Conservation (phyloP, 2,888 invertebrate genomes). For the Phoenoteleia sp. region DNA sequence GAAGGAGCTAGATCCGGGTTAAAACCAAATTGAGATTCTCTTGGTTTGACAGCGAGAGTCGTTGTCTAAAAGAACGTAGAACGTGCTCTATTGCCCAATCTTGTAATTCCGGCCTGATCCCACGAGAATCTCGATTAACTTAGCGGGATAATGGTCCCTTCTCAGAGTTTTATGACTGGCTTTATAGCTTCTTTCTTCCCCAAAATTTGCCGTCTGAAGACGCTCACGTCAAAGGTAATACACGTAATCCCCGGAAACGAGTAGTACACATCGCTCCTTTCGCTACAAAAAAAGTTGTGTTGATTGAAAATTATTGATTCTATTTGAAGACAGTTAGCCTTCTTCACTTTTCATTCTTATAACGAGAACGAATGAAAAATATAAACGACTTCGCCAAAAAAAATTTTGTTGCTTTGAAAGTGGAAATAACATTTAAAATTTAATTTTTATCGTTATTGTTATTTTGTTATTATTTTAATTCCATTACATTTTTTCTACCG, state of each 20-base stretch:
- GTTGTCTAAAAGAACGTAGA: conserved; percentile 40
- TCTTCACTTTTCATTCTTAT: too few species aligned
- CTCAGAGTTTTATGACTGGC: conserved; percentile 56
- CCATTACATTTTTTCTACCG: too few species aligned
- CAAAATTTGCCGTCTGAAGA: conserved; percentile 22
- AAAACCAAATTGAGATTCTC: conserved; percentile 49
- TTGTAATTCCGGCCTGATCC: conserved; percentile 41
- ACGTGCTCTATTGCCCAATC: conserved; percentile 46
- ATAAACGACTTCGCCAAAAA: too few species aligned
- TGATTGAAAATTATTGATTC: conserved; percentile 18
- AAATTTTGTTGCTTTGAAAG: too few species aligned
- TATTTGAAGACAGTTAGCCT: too few species aligned
- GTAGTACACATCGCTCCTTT: background rate
- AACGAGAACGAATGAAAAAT: too few species aligned
- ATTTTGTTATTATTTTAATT: too few species aligned
- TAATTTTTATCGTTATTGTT: too few species aligned
- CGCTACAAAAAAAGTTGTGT: background rate
- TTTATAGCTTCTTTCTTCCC: conserved; percentile 41
- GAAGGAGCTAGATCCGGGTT: conserved; percentile 21
- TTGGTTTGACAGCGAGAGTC: conserved; percentile 31
- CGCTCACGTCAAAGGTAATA: conserved; percentile 21
- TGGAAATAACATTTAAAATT: too few species aligned
- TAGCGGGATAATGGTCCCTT: conserved; percentile 40
- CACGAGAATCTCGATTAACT: conserved; percentile 53
- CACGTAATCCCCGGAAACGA: conserved; percentile 40